Base-by-base conservation (phyloP, 2,113 vertebrate species). In the Bucco capensis region DNA sequence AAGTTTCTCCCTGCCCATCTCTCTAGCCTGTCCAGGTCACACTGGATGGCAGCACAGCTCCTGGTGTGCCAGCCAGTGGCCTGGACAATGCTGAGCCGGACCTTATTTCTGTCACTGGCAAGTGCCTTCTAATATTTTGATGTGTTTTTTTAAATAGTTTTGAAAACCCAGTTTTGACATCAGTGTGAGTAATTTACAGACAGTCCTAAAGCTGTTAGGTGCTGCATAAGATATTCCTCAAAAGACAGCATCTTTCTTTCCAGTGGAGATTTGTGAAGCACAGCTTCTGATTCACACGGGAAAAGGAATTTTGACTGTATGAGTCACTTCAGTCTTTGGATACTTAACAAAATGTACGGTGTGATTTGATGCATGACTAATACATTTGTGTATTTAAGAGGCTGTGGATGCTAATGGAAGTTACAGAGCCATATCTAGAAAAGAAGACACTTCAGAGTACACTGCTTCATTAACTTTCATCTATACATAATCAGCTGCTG, bases 281-380 rank as follows among this genome's bases (percentile, higher is more conserved):
- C 76, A 82, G 44, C 54, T 47, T 88, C 79, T 92, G 90, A 96
- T 90, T 96, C 90, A 93, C 51, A 82, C 22, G 78, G 83, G 90
- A 86, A 92, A 84, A 91, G n/a, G 85, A 92, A 87, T 83, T 89
- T 90, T 88, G 65, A 61, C 65, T 6, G 1, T 83, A 70, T 96
- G 88, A 86, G 69, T 95, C 88, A 90, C 54, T 80, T 60, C 71
- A 74, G 71, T 35, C 70, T 93, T 82, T 81, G 86, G 66, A 79
- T 71, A 21, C 42, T 67, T 94, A 65, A 90, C 81, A 83, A 83
- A 95, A 81, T 50, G n/a, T 44, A 83, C 5, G 0, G 72, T 69
- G 88, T 86, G 91, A 93, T 89, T 73, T 74, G 76, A 81, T 79
- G 75, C 62, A 67, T 96, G 96, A 96, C 89, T 96, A 95, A 95